phyloP scores from a whole-genome alignment of 1,140 invertebrate genomes.

The Diorhabda carinulata region DNA sequence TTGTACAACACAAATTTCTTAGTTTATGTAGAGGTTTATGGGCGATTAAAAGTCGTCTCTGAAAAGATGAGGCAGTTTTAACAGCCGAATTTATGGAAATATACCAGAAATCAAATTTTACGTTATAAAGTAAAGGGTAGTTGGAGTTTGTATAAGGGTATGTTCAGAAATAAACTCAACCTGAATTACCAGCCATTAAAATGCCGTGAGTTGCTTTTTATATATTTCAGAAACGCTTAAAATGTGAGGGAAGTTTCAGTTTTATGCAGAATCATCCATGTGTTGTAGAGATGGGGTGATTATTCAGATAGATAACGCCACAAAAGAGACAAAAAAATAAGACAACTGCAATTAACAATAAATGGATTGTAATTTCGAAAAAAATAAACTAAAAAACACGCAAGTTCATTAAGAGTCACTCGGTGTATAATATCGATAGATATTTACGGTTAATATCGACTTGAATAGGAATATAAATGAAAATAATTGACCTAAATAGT shows the following conservation, averaged over 20 bases:
- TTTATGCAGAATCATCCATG: neutral
- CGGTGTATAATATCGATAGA: too few relatives aligned
- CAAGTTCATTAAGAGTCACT: too few relatives aligned
- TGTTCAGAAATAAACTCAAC: slow-evolving; percentile 1
- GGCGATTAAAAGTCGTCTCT: neutral
- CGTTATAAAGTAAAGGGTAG: slow-evolving; percentile 2
- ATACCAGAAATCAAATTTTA: neutral
- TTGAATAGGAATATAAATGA: too few relatives aligned
- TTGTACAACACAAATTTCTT: neutral
- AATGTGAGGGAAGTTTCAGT: neutral
- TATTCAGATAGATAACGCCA: too few relatives aligned
- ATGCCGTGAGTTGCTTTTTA: neutral
- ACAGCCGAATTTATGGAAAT: slow-evolving; percentile 2
- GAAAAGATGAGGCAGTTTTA: neutral
- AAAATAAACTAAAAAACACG: too few relatives aligned
- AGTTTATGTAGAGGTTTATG: neutral
- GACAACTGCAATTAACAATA: too few relatives aligned
- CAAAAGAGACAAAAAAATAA: too few relatives aligned
- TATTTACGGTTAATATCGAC: too few relatives aligned
- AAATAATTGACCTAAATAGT: too few relatives aligned
- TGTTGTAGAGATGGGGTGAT: too few relatives aligned
- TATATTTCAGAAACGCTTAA: neutral
- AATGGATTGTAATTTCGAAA: too few relatives aligned
- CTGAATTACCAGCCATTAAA: slow-evolving; percentile 2
- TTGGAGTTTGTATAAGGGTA: neutral